Evolutionary conservation across 2,113 vertebrate species (phyloP), one percentile per base, ranked within the genome.

Genomic region (Eulemur rufifrons): DNA sequence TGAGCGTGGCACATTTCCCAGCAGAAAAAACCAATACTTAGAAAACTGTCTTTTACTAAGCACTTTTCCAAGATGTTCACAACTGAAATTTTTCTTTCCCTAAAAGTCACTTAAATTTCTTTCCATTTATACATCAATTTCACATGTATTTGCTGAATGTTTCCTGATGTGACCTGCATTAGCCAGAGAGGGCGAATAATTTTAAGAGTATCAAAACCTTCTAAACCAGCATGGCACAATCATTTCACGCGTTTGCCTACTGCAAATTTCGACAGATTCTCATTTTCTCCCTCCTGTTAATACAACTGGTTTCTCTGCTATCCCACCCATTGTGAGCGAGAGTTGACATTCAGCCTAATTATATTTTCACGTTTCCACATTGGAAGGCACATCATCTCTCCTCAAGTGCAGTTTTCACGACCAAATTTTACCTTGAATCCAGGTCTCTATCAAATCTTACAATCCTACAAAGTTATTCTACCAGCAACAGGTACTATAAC

Each of bases 331-430:
- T 92, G 47, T 83, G 86, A 89, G 78, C 71, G 95, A 89, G 54
- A 91, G 1, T 2, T 97, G 91, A 97, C 97, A 97, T 95, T 93
- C 89, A 86, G 63, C 91, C 97, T 91, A 85, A 59, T 94, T 91
- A 63, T 37, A 78, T 59, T 78, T 89, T 92, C 83, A 82, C 93
- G 95, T 96, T 96, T 94, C 78, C 93, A 97, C 63, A 83, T 2
- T 86, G 77, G 86, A 95, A 96, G 69, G 78, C 52, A 54, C 89
- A 64, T 14, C 42, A 56, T 45, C 45, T 52, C 50, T 64, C 52
- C 84, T 94, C 77, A 68, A 77, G 88, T 21, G 52, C 15, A 78
- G 50, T 63, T 84, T 56, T 66, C 52, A 50, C 7, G 12, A 81
- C 45, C 47, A 50, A 52, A 77, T 64, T 83, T 74, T 74, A 84